phyloP scores from a whole-genome alignment of 2,888 invertebrate species.

The Epinotia demarniana region DNA sequence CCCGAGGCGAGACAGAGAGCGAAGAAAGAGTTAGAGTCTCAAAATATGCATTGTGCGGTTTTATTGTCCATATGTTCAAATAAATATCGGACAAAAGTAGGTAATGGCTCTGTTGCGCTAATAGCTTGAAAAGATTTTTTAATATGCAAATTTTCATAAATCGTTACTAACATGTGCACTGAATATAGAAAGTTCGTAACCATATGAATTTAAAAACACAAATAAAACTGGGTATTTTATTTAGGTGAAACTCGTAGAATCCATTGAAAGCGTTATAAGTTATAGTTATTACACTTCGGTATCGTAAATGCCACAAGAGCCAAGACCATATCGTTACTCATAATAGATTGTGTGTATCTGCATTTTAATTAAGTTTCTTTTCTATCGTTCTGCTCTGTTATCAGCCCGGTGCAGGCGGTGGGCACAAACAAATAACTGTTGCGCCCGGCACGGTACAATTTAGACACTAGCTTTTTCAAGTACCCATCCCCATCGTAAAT shows the following conservation, averaged over 20 bases:
- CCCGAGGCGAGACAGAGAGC: too few relatives aligned
- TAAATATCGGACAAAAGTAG: too few relatives aligned
- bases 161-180: too few relatives aligned
- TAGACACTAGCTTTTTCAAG: constrained; percentile 61
- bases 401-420: constrained; percentile 77
- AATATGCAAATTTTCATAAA: too few relatives aligned
- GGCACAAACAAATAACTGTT: constrained; percentile 78
- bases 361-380: constrained; percentile 84
- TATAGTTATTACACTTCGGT: constrained; percentile 2
- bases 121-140: too few relatives aligned
- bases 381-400: constrained; percentile 79
- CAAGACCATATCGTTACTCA: constrained; percentile 71
- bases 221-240: too few relatives aligned
- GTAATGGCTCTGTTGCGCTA: too few relatives aligned
- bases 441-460: constrained; percentile 70
- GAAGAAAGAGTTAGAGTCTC: too few relatives aligned
- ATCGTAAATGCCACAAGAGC: constrained; percentile 42
- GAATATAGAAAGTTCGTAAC: too few relatives aligned
- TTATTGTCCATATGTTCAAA: too few relatives aligned
- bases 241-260: background rate
- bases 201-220: too few relatives aligned
- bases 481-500: background rate
- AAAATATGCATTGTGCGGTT: too few relatives aligned
- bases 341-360: constrained; percentile 80
- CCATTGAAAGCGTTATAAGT: background rate